Evolutionary conservation across 2,113 vertebrate species (phyloP).

Genomic region (Macaca nemestrina): DNA sequence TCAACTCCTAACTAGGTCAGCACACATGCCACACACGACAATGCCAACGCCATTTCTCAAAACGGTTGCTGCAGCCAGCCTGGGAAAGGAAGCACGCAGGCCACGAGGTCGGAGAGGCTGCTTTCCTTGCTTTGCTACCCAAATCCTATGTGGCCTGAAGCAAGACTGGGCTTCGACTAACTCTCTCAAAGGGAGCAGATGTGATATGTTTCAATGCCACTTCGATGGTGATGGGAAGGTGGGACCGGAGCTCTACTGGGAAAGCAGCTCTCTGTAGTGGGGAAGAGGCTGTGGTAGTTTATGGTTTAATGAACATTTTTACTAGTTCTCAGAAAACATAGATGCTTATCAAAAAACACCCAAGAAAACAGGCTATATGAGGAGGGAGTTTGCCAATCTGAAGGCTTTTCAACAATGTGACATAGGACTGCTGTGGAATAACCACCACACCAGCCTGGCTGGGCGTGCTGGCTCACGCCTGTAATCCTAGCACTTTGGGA

Average conservation of each 20-base stretch:
- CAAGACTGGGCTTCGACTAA: neutral
- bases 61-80: neutral
- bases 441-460: neutral
- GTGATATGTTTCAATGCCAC: neutral
- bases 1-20: neutral
- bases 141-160: neutral
- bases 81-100: neutral
- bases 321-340: slow-evolving; percentile 41
- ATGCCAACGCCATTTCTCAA: neutral
- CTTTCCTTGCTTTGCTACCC: neutral
- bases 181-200: neutral
- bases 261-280: neutral
- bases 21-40: neutral
- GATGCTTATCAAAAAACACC: slow-evolving; percentile 1
- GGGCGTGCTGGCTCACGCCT: neutral
- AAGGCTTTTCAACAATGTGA: neutral
- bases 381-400: neutral
- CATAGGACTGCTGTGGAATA: neutral
- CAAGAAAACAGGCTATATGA: neutral
- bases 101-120: neutral
- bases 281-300: neutral
- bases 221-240: neutral
- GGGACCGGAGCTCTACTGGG: neutral
- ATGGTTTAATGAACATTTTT: slow-evolving; percentile 14
- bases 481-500: too few relatives aligned